Conservation (phyloP, 1,140 invertebrate genomes). For the Ceratina japonica region DNA sequence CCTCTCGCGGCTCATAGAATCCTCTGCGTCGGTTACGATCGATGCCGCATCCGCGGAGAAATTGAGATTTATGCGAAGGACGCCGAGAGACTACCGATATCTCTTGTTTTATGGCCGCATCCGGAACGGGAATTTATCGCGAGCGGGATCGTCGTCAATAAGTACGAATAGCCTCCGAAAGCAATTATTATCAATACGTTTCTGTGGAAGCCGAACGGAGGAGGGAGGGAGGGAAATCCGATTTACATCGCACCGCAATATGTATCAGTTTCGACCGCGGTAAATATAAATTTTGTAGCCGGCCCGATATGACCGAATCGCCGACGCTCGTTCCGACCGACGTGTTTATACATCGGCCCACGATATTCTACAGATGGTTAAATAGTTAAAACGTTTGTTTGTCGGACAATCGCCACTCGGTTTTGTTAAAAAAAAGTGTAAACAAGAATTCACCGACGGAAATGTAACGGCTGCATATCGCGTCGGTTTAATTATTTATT, state of each 20-base stretch:
- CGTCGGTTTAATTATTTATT: background rate
- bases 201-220: background rate
- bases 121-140: constrained; percentile 10
- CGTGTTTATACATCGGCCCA: no score
- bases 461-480: background rate
- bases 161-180: background rate
- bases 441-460: no score
- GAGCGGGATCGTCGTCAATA: background rate
- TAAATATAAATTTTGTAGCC: no score
- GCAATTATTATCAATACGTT: constrained; percentile 8
- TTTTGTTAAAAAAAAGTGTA: no score
- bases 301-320: no score
- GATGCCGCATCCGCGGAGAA: background rate
- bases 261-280: background rate
- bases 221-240: constrained; percentile 1
- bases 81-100: no score
- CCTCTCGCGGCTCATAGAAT: constrained; percentile 15
- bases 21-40: constrained; percentile 2
- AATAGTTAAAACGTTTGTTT: no score
- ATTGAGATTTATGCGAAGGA: constrained; percentile 34
- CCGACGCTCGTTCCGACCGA: no score
- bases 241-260: background rate
- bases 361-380: no score
- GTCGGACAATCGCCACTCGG: no score
- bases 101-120: constrained; percentile 1